Base-by-base conservation (phyloP, 2,797 vertebrate genomes). In the Tauraco hartlaubi region DNA sequence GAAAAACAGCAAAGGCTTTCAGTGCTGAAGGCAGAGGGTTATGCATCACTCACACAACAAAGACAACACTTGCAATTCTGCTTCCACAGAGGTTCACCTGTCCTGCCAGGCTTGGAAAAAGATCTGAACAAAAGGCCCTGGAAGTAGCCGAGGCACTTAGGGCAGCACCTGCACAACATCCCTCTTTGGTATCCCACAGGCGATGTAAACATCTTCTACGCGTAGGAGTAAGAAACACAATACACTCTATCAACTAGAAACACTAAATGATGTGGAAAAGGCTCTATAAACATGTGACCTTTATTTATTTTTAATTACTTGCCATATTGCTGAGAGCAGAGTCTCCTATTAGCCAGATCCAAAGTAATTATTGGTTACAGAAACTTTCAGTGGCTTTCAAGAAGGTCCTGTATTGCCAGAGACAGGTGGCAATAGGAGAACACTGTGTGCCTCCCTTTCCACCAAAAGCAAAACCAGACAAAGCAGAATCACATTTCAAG, bases 271-370 rank as follows among this genome's bases (percentile, higher is more conserved):
- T 0, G 1, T 46, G 76, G 48, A 79, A 94, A 85, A 39, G 29
- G 26, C 37, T 88, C 63, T 71, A 37, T 61, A 59, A 90, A 63
- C 33, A 72, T 2, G 21, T 33, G 44, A 51, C 31, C 21, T 79
- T 90, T 46, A 28, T 88, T 93, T 92, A 62, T 75, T 80, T 92
- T 82, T 86, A 52, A 84, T 84, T 90, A 29, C 35, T 71, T 79
- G 52, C 48, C 56, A 21, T 35, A 66, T 25, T 73, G 69, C 79
- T 91, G 80, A 90, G 19, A 76, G 26, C 41, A 56, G 74, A 74
- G 76, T 66, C 88, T 88, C 76, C 68, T 81, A 26, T 28, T 54
- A 58, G 51, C 0, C 1, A 74, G 26, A 85, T 35, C 35, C 46
- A 37, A 85, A 68, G n/a, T 56, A 74, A 74, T 95, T 80, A 61